phyloP scores from a whole-genome alignment of 1,140 invertebrate genomes.

The Bombus affinis region DNA sequence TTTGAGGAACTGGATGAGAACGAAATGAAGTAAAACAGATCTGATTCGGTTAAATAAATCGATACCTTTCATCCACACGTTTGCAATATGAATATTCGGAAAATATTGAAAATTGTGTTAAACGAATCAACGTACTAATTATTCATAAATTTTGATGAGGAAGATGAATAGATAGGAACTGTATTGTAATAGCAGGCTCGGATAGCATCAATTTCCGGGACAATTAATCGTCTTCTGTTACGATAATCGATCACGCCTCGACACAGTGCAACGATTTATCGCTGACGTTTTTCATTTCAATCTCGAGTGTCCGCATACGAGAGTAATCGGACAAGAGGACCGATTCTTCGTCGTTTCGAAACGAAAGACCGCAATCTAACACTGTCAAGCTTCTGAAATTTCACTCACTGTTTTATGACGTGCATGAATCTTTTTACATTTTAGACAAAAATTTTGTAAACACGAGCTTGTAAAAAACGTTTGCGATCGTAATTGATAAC shows the following conservation, averaged over 20 bases:
- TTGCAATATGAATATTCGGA: background rate
- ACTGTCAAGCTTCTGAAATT: constrained; percentile 27
- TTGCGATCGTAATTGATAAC: background rate
- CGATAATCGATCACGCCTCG: constrained; percentile 65
- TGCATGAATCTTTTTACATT: background rate
- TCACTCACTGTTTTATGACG: background rate
- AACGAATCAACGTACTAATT: background rate
- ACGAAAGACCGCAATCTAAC: constrained; percentile 20
- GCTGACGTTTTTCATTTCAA: constrained; percentile 63
- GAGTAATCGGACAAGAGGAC: constrained; percentile 34
- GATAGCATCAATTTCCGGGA: constrained; percentile 51
- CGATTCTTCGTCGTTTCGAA: constrained; percentile 40
- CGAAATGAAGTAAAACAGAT: no score
- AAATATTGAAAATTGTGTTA: background rate
- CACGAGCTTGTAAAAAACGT: background rate
- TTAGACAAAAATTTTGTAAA: no score
- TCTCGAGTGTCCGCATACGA: constrained; percentile 47
- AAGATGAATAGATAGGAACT: background rate
- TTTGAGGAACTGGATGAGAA: no score
- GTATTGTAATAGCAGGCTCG: background rate
- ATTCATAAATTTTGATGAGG: background rate
- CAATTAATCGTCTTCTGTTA: constrained; percentile 56
- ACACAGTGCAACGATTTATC: constrained; percentile 63
- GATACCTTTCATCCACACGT: background rate
- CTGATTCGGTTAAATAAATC: no score